These are phyloP conservation scores for Cichladusa arquata DNA, from an alignment of 2,113 vertebrate genomes.

Conservation along the genomic window DNA sequence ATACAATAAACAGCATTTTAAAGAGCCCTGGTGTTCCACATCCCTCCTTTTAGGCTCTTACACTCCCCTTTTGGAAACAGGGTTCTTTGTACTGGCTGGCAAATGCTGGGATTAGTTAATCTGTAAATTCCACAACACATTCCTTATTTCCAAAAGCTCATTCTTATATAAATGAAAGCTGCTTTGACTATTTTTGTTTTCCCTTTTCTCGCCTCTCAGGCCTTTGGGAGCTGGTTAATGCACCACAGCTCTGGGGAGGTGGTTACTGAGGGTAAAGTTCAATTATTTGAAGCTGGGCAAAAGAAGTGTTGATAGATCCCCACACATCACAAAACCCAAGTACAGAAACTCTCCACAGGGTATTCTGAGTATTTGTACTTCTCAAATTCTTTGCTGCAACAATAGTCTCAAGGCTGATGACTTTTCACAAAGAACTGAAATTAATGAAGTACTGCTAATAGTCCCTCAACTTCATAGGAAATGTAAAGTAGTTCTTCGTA, in stretches of 20 bases:
- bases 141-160: not conserved
- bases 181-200: not conserved
- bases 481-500: not conserved
- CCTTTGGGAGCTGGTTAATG: not conserved
- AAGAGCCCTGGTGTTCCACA: too few species aligned
- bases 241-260: not conserved
- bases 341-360: not conserved
- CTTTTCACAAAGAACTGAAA: slow-evolving; percentile 21
- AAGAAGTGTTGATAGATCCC: not conserved
- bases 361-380: not conserved
- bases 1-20: too few species aligned
- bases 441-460: not conserved
- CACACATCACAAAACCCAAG: not conserved
- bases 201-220: not conserved
- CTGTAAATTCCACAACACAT: not conserved
- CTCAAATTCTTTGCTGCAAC: not conserved
- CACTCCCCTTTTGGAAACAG: not conserved
- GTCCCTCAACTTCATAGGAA: not conserved
- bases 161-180: not conserved
- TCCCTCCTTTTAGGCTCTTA: too few species aligned
- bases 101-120: not conserved
- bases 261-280: not conserved
- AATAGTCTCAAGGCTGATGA: not conserved
- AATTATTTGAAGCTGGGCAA: not conserved
- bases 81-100: not conserved